Conservation (phyloP, 2,113 vertebrate species). For the Cranoglanis bouderius region DNA sequence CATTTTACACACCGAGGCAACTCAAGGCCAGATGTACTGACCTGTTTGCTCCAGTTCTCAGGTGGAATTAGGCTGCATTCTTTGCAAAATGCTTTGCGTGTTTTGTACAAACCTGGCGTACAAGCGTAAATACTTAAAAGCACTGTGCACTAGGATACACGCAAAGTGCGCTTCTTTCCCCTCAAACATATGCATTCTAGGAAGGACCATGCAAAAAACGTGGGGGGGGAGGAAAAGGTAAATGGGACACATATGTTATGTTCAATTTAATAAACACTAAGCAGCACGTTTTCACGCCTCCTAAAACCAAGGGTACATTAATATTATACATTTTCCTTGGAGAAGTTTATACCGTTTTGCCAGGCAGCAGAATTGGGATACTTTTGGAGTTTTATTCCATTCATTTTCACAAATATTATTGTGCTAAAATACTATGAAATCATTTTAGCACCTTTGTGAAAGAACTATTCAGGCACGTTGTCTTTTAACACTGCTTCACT, state of each 20-base stretch:
- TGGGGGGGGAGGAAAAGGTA: background rate
- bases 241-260: background rate
- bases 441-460: too few species aligned
- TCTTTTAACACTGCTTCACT: background rate
- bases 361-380: background rate
- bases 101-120: background rate
- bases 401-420: background rate
- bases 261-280: background rate
- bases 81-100: background rate
- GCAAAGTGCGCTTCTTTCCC: background rate
- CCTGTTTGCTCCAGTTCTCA: background rate
- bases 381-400: background rate
- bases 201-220: too few species aligned
- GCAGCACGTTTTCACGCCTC: background rate
- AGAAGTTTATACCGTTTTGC: too few species aligned
- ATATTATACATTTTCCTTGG: background rate
- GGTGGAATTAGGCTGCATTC: background rate
- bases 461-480: background rate
- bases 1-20: background rate
- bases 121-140: background rate
- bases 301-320: background rate
- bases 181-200: background rate
- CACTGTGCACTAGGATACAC: background rate
- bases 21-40: background rate
- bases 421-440: background rate